Evolutionary conservation across 1,140 invertebrate species (phyloP).

Genomic region (Drosophila ficusphila): DNA sequence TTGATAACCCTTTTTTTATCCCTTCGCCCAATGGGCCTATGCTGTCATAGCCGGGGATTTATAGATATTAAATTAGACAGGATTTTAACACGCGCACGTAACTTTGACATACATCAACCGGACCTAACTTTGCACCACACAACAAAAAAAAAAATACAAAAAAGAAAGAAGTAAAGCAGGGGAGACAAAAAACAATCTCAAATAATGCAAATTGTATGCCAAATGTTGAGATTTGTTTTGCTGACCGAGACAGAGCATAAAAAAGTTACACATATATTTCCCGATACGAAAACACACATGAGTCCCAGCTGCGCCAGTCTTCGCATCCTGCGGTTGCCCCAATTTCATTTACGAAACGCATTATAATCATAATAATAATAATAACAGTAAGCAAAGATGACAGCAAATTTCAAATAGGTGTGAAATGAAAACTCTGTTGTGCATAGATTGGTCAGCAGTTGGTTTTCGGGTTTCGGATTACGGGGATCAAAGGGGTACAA

Average conservation of each 20-base stretch:
- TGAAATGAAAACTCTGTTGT: constrained; percentile 50
- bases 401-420: constrained; percentile 65
- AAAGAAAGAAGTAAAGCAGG: constrained; percentile 1
- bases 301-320: constrained; percentile 47
- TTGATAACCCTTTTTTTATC: constrained; percentile 43
- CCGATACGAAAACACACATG: constrained; percentile 37
- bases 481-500: constrained; percentile 20
- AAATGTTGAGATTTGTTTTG: constrained; percentile 75
- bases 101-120: constrained; percentile 77
- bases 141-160: constrained; percentile 6
- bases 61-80: constrained; percentile 80
- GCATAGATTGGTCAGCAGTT: constrained; percentile 46
- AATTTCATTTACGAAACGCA: constrained; percentile 66
- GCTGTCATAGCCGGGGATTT: constrained; percentile 70
- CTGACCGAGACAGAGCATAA: constrained; percentile 56
- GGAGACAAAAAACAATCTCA: constrained; percentile 13
- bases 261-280: constrained; percentile 29
- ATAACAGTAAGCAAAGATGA: constrained; percentile 52
- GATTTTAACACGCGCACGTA: constrained; percentile 78
- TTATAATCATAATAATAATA: constrained; percentile 79
- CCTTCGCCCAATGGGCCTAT: constrained; percentile 19
- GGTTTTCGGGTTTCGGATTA: constrained; percentile 20
- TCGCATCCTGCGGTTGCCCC: constrained; percentile 46
- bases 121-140: constrained; percentile 59
- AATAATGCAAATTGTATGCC: constrained; percentile 73